These are phyloP conservation scores for Heliangelus exortis DNA, from an alignment of 2,797 vertebrate genomes.

Conservation along the genomic window DNA sequence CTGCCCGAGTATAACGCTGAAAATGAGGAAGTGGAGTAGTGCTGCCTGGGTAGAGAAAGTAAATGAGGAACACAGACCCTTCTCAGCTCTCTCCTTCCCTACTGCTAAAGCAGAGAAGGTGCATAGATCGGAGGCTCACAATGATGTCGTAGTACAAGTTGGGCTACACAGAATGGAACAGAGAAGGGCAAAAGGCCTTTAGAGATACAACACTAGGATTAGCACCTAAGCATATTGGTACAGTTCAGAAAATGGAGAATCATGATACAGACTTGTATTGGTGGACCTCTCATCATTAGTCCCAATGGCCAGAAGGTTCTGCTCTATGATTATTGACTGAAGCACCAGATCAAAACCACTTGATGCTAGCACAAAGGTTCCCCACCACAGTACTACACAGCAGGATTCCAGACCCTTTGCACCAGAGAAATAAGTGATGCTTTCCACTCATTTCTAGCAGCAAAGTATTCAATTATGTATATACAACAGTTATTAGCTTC, in stretches of 20 bases:
- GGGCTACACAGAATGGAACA: neutral
- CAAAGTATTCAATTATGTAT: neutral
- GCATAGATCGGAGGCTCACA: neutral
- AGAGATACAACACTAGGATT: neutral
- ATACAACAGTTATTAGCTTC: neutral
- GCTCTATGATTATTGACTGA: neutral
- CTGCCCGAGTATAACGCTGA: neutral
- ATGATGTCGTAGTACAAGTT: neutral
- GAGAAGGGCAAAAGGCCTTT: neutral
- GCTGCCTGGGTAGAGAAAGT: neutral
- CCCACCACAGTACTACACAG: neutral
- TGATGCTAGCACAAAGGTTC: neutral
- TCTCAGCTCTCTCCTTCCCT: neutral
- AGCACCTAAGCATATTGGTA: neutral
- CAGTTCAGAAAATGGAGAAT: neutral
- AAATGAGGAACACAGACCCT: neutral
- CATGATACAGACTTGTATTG: neutral
- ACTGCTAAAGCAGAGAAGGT: neutral
- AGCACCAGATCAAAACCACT: neutral
- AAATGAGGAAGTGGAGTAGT: neutral
- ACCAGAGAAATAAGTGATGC: neutral
- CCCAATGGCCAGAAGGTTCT: neutral
- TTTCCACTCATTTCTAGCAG: neutral
- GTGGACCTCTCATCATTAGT: neutral
- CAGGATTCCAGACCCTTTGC: neutral